phyloP scores from a whole-genome alignment of 2,113 vertebrate genomes.

The Numenius arquata region DNA sequence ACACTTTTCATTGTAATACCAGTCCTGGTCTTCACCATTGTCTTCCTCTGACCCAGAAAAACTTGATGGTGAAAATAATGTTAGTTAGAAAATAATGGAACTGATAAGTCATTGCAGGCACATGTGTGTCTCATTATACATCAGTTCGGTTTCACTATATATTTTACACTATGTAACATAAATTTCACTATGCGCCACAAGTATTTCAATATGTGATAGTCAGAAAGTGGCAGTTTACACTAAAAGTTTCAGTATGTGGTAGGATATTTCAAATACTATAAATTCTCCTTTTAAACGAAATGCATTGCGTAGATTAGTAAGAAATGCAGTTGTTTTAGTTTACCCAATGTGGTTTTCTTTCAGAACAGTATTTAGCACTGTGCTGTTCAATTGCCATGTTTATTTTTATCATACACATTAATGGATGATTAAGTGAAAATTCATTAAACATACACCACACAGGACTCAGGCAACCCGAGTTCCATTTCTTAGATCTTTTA shows the following conservation, averaged over 20 bases:
- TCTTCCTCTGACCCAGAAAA: constrained; percentile 55
- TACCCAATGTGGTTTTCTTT: not conserved
- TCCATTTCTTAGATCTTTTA: not conserved
- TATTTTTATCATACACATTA: constrained; percentile 16
- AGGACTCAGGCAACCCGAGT: not conserved
- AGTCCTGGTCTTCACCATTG: not conserved
- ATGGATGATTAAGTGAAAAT: constrained; percentile 33
- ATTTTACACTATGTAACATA: constrained; percentile 72
- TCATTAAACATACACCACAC: not conserved
- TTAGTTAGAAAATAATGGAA: constrained; percentile 61
- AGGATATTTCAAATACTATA: constrained; percentile 58
- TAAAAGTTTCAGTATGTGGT: constrained; percentile 68
- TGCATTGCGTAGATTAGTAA: constrained; percentile 1
- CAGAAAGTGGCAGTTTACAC: constrained; percentile 67
- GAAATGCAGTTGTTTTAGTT: constrained; percentile 45
- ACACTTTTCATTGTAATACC: not conserved
- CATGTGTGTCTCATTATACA: constrained; percentile 66
- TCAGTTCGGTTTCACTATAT: constrained; percentile 68
- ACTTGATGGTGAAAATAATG: constrained; percentile 27
- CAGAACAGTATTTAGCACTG: constrained; percentile 1
- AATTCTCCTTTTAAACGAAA: constrained; percentile 49
- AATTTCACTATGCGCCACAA: constrained; percentile 64
- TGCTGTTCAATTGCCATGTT: not conserved
- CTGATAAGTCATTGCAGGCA: constrained; percentile 59
- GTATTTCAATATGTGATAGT: constrained; percentile 67